A percentile compares a stretch with the other conserved stretches of the same genome.
Evolutionary conservation across 2,797 vertebrate genomes (phyloP).

Genomic region (Brachyalestes nurse): DNA sequence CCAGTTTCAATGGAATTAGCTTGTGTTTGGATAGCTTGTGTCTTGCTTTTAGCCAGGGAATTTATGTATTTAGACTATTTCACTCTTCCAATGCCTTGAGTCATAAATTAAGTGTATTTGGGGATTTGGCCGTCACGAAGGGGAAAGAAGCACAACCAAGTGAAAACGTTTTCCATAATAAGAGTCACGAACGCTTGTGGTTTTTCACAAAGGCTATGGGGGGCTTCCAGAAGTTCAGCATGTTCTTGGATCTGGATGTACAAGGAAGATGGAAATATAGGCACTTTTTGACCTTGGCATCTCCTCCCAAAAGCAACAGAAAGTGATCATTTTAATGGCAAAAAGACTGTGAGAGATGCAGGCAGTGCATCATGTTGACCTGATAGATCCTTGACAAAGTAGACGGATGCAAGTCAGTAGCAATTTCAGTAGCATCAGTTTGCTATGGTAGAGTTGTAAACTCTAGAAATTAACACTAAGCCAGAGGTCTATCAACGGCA

Average conservation of each 20-base stretch:
- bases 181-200: constrained; percentile 18
- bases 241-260: constrained; percentile 25
- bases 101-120: constrained; percentile 16
- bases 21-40: background rate
- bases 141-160: constrained; percentile 4
- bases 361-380: too few species aligned
- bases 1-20: constrained; percentile 10
- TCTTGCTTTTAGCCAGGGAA: background rate
- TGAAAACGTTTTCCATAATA: constrained; percentile 24
- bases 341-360: background rate
- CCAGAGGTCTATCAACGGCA: background rate
- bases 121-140: constrained; percentile 7
- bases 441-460: too few species aligned
- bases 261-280: background rate
- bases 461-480: background rate
- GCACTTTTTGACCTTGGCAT: constrained; percentile 7
- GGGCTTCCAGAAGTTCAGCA: constrained; percentile 12
- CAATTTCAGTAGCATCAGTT: background rate
- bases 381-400: background rate
- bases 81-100: background rate
- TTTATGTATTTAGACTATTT: constrained; percentile 10
- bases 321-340: background rate
- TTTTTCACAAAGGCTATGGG: constrained; percentile 1
- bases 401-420: background rate
- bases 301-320: background rate